Evolutionary conservation across 2,888 invertebrate genomes (phyloP), one percentile per base, ranked within the genome.

Genomic region (Crematogaster levior): DNA sequence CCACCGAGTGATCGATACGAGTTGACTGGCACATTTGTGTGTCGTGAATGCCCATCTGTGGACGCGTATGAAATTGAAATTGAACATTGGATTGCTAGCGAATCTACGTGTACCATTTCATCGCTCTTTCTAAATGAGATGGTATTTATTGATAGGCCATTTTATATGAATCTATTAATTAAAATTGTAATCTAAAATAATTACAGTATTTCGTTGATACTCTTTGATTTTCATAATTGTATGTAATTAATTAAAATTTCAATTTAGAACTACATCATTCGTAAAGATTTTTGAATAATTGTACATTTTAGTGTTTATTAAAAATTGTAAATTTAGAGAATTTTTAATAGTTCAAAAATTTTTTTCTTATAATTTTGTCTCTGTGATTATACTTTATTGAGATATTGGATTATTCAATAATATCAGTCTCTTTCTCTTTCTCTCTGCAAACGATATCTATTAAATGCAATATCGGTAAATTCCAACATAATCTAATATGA

Each of bases 1-100:
- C 85, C 81, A 86, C 73, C 83, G 85, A 66, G 83, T 87, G 87
- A 87, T 89, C 89, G 89, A 89, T 89, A 89, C 89, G 61, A 66
- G 77, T 79, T 68, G 77, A 79, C 56, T 77, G 21, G 77, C 34
- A 77, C 63, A 65, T 77, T 68, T 21, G 53, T 53, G 51, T 40
- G 30, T 40, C 40, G n/a, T 51, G 51, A 75, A 65, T 65, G 51
- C 24, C 27, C 30, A 21, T 40, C n/a, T 21, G 21, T 15, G 40
- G 10, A n/a, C 40, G 40, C 15, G 27, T 21, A 27, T 40, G 53
- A 79, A 70, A 56, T 56, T 77, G 18, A 18, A 74, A 37, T 48
- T 37, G 40, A 60, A 48, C 34, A 30, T 34, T 37, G 21, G 30
- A 34, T 60, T 30, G 43, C 30, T 30, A 24, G 56, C 15, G 40